Evolutionary conservation across 2,797 vertebrate genomes (phyloP), one percentile per base, ranked within the genome.

Genomic region (Ctenosaura bakeri): DNA sequence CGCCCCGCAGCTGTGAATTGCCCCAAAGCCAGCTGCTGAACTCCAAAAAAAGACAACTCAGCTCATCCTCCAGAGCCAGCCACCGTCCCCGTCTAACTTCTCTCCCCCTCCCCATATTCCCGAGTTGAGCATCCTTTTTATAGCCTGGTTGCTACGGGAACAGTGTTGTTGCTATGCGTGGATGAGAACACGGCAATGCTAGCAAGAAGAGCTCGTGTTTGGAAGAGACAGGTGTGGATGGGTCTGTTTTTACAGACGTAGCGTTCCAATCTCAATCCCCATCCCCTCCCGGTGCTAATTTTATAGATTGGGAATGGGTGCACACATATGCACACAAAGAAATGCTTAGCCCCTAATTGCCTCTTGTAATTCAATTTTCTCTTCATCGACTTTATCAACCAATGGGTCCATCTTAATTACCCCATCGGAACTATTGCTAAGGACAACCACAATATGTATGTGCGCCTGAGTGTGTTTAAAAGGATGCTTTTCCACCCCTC

Each of bases 141-240:
- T 90, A 88, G 90, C 81, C 62, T 2, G 20, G 90, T 88, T 90
- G 90, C 90, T 78, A 88, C 81, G 90, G 90, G 90, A 90, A 90
- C 90, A 26, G 80, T 71, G 85, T n/a, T 12, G 90, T 90, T 90
- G 85, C 90, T 78, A 90, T 77, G 85, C 46, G 85, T 46, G 29
- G 90, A 87, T 80, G 52, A 46, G 80, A 46, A 2, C 71, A 1
- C 81, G 38, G 85, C 79, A 50, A 46, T 14, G 2, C 50, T 83
- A 22, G 6, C 24, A 32, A 69, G 50, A 83, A 50, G 50, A 83
- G 59, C 26, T 20, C 16, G n/a, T 1, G 20, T 78, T 35, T 22
- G 32, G 18, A 56, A 26, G 35, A 50, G 42, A 62, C 73, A 56
- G 73, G 77, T 78, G 85, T 26, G 24, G 22, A 66, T 50, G 84